Conservation (phyloP, 2,888 invertebrate genomes). For the Pachycephus smyrnensis region DNA sequence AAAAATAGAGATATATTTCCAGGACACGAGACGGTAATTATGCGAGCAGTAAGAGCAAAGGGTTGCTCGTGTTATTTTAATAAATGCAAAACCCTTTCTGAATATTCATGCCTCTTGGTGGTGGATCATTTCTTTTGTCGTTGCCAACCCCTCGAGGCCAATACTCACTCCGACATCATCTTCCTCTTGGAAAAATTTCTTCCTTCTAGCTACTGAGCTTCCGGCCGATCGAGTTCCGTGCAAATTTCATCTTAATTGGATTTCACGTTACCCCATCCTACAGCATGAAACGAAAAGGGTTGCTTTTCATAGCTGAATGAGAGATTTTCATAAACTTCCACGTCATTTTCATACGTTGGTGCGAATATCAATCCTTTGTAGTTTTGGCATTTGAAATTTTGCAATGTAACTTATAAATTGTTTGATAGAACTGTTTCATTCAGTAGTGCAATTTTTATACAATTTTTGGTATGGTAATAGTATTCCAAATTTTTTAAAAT, state of each 20-base stretch:
- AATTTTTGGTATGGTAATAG: too few species aligned
- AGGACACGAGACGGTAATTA: constrained; percentile 51
- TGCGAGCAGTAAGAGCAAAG: constrained; percentile 50
- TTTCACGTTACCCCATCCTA: background rate
- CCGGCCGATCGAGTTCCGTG: background rate
- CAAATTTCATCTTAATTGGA: background rate
- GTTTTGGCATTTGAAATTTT: background rate
- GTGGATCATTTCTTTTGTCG: constrained; percentile 58
- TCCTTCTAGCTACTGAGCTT: background rate
- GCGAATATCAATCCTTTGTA: background rate
- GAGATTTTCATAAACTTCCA: background rate
- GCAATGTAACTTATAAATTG: background rate
- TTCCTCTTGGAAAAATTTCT: constrained; percentile 27
- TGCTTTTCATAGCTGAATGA: background rate
- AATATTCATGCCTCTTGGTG: constrained; percentile 53
- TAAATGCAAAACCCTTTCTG: constrained; percentile 57
- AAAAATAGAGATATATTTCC: constrained; percentile 30
- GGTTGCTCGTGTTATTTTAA: constrained; percentile 57
- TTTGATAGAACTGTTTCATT: too few species aligned
- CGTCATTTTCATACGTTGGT: background rate
- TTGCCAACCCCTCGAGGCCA: constrained; percentile 23
- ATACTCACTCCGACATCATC: background rate
- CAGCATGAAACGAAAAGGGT: background rate
- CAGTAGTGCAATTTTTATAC: too few species aligned
- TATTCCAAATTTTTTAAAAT: too few species aligned